These are phyloP conservation scores for Pollicipes pollicipes DNA, from an alignment of 1,140 invertebrate species.

Conservation along the genomic window DNA sequence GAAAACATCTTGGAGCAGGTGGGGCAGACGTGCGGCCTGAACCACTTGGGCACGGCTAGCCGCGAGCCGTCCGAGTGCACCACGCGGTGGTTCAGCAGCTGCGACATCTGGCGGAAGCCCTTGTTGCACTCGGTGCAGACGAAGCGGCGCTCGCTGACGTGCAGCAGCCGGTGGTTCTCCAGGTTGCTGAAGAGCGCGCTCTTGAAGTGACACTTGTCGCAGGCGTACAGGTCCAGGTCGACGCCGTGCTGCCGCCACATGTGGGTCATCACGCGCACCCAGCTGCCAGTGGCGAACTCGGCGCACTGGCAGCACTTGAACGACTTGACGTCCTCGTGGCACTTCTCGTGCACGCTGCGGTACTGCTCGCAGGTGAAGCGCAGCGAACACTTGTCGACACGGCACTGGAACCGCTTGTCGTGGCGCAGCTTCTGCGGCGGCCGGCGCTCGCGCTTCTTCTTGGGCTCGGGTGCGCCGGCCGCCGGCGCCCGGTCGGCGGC, in stretches of 20 bases:
- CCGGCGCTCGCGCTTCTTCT: background rate
- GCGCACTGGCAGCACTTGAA: background rate
- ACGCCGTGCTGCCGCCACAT: constrained; percentile 25
- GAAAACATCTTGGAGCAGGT: background rate
- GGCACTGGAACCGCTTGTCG: background rate
- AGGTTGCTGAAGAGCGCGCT: constrained; percentile 32
- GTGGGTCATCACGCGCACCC: constrained; percentile 25
- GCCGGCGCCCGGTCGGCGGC: background rate
- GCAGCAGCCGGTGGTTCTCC: constrained; percentile 47
- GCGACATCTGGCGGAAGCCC: constrained; percentile 54
- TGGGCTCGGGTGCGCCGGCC: background rate
- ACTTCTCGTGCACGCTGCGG: background rate
- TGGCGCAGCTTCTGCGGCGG: background rate
- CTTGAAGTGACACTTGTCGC: constrained; percentile 24
- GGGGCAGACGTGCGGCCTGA: background rate
- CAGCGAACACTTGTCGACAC: background rate
- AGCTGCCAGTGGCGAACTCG: constrained; percentile 11
- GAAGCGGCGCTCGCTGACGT: constrained; percentile 41
- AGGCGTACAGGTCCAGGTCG: constrained; percentile 25
- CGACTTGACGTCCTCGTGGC: background rate
- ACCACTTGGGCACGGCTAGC: background rate
- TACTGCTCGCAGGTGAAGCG: background rate
- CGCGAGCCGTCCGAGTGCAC: background rate
- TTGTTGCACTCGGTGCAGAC: constrained; percentile 49
- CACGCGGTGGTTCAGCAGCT: constrained; percentile 40